Evolutionary conservation across 2,888 invertebrate genomes (phyloP), one percentile per base, ranked within the genome.

Genomic region (Himalopsyche tibetana): DNA sequence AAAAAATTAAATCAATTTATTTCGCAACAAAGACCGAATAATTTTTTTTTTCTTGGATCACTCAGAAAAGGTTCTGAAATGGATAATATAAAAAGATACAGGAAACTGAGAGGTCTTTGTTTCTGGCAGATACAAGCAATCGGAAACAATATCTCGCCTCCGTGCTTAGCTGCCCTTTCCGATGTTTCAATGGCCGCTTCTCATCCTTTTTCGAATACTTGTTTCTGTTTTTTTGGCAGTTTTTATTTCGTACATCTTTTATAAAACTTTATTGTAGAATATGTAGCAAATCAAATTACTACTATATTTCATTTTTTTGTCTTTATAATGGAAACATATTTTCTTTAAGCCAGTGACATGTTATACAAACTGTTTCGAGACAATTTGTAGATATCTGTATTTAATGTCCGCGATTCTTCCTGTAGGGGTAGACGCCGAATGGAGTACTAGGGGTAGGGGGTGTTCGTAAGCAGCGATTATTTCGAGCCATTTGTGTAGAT

Each of bases 401-500:
- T 80, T 42, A 51, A 80, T 80, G 51, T 45, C 80, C 45, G n/a
- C 80, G 45, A 80, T 45, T 80, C 28, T 19, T 45, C 45, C 80
- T 80, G n/a, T 42, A 38, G 42, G 80, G 80, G 80, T 42, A 28
- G 45, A n/a, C 80, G 4, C 28, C 80, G n/a, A 45, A 28, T 80
- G 45, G 51, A 12, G 15, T 51, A 51, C 12, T 51, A 51, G 42
- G 80, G 45, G 42, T 2, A 15, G 42, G 11, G 38, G 11, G 56
- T 84, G 79, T 55, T 38, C 81, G 82, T 79, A 38, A 56, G 51
- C 55, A 55, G 69, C 86, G 85, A 88, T 89, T 87, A 89, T 89
- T 83, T 82, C 89, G 88, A 83, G 85, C 86, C 89, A 89, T 89
- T 89, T 88, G 85, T 82, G 82, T 74, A 85, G 83, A 88, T 89